Percentiles rank a stretch among this genome's conserved stretches.
Evolutionary conservation across 2,797 vertebrate species (phyloP).

Genomic region (Sternarchorhynchus goeldii): DNA sequence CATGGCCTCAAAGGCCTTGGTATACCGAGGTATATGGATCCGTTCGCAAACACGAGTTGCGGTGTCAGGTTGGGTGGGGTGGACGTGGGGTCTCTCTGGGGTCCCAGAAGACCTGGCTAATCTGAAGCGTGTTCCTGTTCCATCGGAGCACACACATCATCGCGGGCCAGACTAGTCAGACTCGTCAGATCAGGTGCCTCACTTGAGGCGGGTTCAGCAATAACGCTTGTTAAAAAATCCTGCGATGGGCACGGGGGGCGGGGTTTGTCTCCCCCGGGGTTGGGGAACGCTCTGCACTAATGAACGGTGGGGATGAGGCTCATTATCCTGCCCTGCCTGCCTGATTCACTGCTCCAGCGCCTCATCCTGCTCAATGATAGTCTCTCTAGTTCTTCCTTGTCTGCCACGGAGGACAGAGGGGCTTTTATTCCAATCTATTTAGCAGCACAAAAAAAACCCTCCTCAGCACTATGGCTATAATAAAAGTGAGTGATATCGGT

Average conservation of each 20-base stretch:
- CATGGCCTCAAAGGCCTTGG: slow-evolving; percentile 53
- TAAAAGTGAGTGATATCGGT: not conserved
- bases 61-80: slow-evolving; percentile 55
- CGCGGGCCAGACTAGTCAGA: slow-evolving; percentile 68
- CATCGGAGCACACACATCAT: slow-evolving; percentile 60
- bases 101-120: slow-evolving; percentile 63
- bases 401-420: slow-evolving; percentile 39
- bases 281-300: slow-evolving; percentile 73
- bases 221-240: slow-evolving; percentile 76
- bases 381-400: slow-evolving; percentile 39
- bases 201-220: slow-evolving; percentile 66
- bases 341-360: slow-evolving; percentile 63
- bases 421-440: slow-evolving; percentile 29
- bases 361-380: slow-evolving; percentile 49
- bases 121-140: slow-evolving; percentile 67
- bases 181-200: slow-evolving; percentile 72
- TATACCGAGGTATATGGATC: slow-evolving; percentile 57
- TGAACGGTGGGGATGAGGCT: slow-evolving; percentile 75
- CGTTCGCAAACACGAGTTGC: slow-evolving; percentile 66
- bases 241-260: slow-evolving; percentile 72
- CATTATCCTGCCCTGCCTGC: slow-evolving; percentile 67
- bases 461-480: slow-evolving; percentile 7
- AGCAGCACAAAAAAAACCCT: slow-evolving; percentile 26
- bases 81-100: slow-evolving; percentile 7
- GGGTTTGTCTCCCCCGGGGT: slow-evolving; percentile 64